Base-by-base conservation (phyloP, 2,113 vertebrate species). In the Blennius ocellaris region DNA sequence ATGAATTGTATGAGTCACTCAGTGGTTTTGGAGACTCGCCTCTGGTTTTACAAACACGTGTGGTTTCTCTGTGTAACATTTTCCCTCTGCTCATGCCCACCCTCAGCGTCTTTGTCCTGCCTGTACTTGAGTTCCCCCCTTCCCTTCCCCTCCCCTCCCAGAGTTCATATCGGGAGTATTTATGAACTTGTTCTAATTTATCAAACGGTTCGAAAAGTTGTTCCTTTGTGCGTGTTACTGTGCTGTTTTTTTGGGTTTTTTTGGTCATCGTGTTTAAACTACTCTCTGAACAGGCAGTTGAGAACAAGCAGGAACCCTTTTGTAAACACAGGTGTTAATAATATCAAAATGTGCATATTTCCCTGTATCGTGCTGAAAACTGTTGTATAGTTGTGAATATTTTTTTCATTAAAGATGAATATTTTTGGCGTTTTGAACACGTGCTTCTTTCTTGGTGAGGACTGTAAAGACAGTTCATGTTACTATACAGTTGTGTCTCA, bases 371-470 rank as follows among this genome's bases (percentile, higher is more conserved):
- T 11, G 8, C 12, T 51, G 50, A 50, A 48, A 3, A 6, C 59
- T 45, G 15, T 37, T 83, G 53, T 8, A 37, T 10, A 14, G 2
- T 45, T 2, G 39, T 78, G 71, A 81, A 70, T 6, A 55, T 81
- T 45, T 79, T 80, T 71, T 82, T 67, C 49, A 91, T 76, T 90
- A 90, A 90, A 90, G 66, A 69, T 45, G 1, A 43, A 51, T 16
- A 1, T 80, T 73, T 76, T 67, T 14, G 4, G 49, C 44, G 40
- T 51, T 78, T 77, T 45, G 5, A 64, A 60, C 45, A 39, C 37
- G 8, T 21, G 3, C 67, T 62, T 6, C 61, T 37, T 10, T 69
- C 45, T 16, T 56, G 6, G 5, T 10, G 30, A n/a, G 9, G 16
- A 16, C 3, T 37, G 41, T 11, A 0, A 41, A 51, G 21, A 15